Conservation (phyloP, 2,113 vertebrate species). For the Pipra filicauda region DNA sequence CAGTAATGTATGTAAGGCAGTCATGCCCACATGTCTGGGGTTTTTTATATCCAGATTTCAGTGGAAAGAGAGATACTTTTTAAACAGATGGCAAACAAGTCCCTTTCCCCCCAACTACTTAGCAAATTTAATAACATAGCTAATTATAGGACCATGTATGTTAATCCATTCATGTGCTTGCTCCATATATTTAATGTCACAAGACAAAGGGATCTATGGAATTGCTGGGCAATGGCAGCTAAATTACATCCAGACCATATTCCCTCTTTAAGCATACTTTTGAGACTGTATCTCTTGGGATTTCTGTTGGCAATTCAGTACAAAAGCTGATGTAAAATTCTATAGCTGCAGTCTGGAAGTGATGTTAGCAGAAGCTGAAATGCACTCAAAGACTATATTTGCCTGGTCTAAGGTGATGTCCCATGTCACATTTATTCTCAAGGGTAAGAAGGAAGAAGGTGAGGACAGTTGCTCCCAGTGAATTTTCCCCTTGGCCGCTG, state of each 20-base stretch:
- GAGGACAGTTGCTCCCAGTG: neutral
- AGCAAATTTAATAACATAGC: conserved; percentile 56
- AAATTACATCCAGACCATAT: conserved; percentile 32
- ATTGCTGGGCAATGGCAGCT: conserved; percentile 18
- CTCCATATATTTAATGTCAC: conserved; percentile 39
- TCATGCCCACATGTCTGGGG: conserved; percentile 54
- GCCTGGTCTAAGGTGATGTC: neutral
- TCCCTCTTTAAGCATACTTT: neutral
- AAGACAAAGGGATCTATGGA: conserved; percentile 13
- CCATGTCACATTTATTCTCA: neutral
- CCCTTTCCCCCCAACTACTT: conserved; percentile 41
- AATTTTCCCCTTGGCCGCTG: neutral
- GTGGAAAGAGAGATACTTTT: conserved; percentile 49
- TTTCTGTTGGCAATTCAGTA: neutral
- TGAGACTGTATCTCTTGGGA: neutral
- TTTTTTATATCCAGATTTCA: conserved; percentile 65
- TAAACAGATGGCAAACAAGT: conserved; percentile 62
- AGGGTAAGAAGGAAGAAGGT: neutral
- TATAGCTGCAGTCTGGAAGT: neutral
- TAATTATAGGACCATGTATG: conserved; percentile 39
- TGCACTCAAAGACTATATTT: neutral
- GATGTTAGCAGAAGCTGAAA: neutral
- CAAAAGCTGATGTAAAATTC: neutral
- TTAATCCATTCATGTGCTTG: conserved; percentile 28
- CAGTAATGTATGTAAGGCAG: conserved; percentile 54